Percentiles rank a stretch among this genome's conserved stretches.
Evolutionary conservation across 2,797 vertebrate genomes (phyloP).

Genomic region (Chromis chromis): DNA sequence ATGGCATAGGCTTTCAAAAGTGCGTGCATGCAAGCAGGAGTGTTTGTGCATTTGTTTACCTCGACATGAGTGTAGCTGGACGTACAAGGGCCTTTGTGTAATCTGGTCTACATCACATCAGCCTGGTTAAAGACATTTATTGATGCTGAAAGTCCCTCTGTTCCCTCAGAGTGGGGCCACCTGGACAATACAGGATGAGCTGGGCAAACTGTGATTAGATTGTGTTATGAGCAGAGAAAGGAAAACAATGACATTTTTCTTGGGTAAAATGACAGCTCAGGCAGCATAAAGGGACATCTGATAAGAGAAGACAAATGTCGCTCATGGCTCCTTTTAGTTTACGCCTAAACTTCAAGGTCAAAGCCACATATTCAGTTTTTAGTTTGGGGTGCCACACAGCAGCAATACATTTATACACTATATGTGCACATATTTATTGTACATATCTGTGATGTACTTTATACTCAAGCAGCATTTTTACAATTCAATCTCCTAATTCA

Average conservation of each 20-base stretch:
- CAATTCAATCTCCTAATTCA: conserved; percentile 25
- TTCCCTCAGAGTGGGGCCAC: conserved; percentile 66
- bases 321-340: conserved; percentile 49
- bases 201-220: conserved; percentile 74
- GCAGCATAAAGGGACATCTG: conserved; percentile 60
- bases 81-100: conserved; percentile 38
- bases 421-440: background rate
- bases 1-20: conserved; percentile 13
- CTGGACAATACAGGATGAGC: conserved; percentile 68
- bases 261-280: conserved; percentile 67
- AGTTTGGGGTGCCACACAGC: conserved; percentile 14
- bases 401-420: background rate
- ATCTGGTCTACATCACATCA: conserved; percentile 72
- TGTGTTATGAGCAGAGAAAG: conserved; percentile 58
- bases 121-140: conserved; percentile 69
- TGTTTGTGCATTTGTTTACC: conserved; percentile 42
- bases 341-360: conserved; percentile 46
- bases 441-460: background rate
- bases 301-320: conserved; percentile 68
- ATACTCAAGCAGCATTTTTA: background rate
- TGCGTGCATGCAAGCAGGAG: conserved; percentile 9
- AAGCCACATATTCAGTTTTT: conserved; percentile 19
- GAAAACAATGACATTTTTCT: conserved; percentile 72
- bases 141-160: conserved; percentile 61
- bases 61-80: conserved; percentile 16